Evolutionary conservation across 2,797 vertebrate species (phyloP).

Genomic region (Clarias laeviceps): DNA sequence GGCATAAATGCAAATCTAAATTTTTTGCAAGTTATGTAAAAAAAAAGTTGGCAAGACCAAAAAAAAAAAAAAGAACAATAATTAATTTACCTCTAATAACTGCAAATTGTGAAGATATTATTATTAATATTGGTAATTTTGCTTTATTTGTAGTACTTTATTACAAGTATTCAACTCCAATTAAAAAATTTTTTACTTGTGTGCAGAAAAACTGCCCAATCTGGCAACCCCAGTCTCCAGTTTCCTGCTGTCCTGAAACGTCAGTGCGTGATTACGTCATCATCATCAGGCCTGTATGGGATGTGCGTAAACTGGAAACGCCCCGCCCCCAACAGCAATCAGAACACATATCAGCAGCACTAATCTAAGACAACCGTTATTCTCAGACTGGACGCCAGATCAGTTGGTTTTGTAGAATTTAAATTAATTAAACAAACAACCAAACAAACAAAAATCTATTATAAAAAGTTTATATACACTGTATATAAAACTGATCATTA

Average conservation of each 20-base stretch:
- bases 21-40: background rate
- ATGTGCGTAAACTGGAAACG: background rate
- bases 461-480: too few relatives aligned
- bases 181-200: too few relatives aligned
- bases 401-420: background rate
- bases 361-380: background rate
- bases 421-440: background rate
- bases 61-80: background rate
- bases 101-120: background rate
- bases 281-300: background rate
- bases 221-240: slow-evolving; percentile 43
- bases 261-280: slow-evolving; percentile 48
- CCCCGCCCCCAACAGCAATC: slow-evolving; percentile 20
- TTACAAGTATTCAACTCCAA: background rate
- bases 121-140: background rate
- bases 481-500: too few relatives aligned
- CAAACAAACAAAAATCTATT: too few relatives aligned
- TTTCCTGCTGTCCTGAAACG: slow-evolving; percentile 59
- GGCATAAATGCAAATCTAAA: background rate
- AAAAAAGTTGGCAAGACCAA: background rate
- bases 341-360: background rate
- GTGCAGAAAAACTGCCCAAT: rapidly evolving
- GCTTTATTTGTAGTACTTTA: background rate
- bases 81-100: background rate
- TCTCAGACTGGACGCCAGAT: background rate